Evolutionary conservation across 2,113 vertebrate genomes (phyloP).

Genomic region (Ciconia maguari): DNA sequence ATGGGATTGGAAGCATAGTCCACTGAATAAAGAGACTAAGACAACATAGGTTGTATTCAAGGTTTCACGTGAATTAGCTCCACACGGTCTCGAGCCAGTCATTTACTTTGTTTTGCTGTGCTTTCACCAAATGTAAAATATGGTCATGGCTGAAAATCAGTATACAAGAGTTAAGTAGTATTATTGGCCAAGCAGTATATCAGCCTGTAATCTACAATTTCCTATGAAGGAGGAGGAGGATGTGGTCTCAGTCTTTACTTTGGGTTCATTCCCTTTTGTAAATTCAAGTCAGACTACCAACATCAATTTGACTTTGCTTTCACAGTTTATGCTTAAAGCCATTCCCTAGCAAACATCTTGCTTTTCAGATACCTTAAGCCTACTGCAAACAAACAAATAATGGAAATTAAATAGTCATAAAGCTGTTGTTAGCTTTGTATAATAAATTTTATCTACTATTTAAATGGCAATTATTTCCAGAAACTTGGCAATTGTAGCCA

Average conservation of each 20-base stretch:
- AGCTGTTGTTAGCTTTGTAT: constrained; percentile 62
- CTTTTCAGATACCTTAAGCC: constrained; percentile 34
- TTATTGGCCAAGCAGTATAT: background rate
- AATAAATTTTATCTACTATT: constrained; percentile 64
- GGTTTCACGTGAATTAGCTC: background rate
- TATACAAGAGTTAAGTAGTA: background rate
- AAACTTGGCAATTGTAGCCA: constrained; percentile 62
- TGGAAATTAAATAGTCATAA: constrained; percentile 71
- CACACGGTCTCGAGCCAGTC: background rate
- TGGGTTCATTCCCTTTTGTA: background rate
- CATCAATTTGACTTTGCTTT: background rate
- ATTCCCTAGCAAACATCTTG: background rate
- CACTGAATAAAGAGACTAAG: background rate
- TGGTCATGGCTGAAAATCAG: background rate
- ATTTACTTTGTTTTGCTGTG: background rate
- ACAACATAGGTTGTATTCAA: background rate
- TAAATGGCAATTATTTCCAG: constrained; percentile 70
- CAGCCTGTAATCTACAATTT: background rate
- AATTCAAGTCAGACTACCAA: background rate
- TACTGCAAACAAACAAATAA: constrained; percentile 63
- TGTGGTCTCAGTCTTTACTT: background rate
- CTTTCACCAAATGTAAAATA: background rate
- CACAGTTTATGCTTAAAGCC: background rate
- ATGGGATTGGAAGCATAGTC: background rate
- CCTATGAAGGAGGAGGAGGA: background rate